Base-by-base conservation (phyloP, 2,888 invertebrate species). In the Cosmia pyralina region DNA sequence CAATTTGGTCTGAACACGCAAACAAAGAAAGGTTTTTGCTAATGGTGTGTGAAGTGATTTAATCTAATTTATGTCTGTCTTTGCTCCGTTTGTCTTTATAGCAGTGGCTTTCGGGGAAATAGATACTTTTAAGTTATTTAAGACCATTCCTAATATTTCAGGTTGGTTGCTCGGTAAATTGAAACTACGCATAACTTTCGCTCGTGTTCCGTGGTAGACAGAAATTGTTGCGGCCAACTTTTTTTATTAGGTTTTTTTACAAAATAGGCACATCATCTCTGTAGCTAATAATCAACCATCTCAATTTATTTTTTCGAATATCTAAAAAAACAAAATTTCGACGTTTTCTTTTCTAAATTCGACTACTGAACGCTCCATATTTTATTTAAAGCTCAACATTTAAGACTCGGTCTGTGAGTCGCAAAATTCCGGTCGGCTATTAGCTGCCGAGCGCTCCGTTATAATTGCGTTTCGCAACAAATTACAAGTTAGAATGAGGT, bases 391-490 rank as follows among this genome's bases (percentile, higher is more conserved):
- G 78, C 75, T 79, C 46, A 72, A 83, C 76, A 74, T 85, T 84
- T 74, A 72, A 81, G 78, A 72, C 69, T 76, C 72, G 17, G 73
- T 75, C 70, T 80, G 77, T 74, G 79, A 79, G 83, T 82, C 83
- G 65, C 81, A 71, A 81, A 89, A 89, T 87, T 87, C 84, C 82
- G 81, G 81, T 81, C 82, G 87, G 89, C 92, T 92, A 93, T 93
- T 92, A 93, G 89, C 89, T 86, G 83, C 83, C 77, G 88, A 90
- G 91, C 91, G 91, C 90, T 89, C 87, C 90, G 90, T 85, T 87
- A 92, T 94, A 94, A 94, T 94, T 94, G 93, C 92, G 89, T 94
- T 94, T 91, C 89, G 87, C 90, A 94, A 94, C 94, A 94, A 94
- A 94, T 94, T 94, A 94, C 92, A 93, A 94, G 90, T 94, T 92